Evolutionary conservation across 2,113 vertebrate species (phyloP).

Genomic region (Rutilus rutilus): DNA sequence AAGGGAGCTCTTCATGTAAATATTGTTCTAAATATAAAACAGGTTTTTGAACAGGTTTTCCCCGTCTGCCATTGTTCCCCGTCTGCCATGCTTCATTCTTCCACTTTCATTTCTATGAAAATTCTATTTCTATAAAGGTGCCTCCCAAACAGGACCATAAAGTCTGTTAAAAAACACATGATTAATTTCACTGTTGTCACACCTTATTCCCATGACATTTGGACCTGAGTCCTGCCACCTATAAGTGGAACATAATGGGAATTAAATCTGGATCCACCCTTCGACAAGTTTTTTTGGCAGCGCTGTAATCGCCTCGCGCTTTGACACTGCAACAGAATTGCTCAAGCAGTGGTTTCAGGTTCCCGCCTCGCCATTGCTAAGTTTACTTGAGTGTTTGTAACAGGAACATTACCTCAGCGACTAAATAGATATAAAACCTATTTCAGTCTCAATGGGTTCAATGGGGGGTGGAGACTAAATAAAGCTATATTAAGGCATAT

Average conservation of each 20-base stretch:
- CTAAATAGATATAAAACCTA: conserved; percentile 1
- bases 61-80: background rate
- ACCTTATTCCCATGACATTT: background rate
- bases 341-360: background rate
- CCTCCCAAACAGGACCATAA: background rate
- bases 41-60: background rate
- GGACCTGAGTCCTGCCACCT: background rate
- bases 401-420: conserved; percentile 9
- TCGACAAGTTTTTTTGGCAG: background rate
- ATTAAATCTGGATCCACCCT: background rate
- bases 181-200: background rate
- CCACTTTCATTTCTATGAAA: conserved; percentile 11
- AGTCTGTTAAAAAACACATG: background rate
- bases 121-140: too few species aligned
- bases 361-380: conserved; percentile 8
- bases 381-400: conserved; percentile 16
- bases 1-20: background rate
- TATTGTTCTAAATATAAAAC: background rate
- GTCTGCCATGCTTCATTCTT: background rate
- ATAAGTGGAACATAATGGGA: background rate
- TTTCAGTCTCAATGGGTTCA: conserved; percentile 13
- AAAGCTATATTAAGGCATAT: background rate
- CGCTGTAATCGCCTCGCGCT: background rate
- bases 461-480: background rate
- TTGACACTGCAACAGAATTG: background rate